phyloP scores from a whole-genome alignment of 2,113 vertebrate genomes.

The Pelusios castaneus region DNA sequence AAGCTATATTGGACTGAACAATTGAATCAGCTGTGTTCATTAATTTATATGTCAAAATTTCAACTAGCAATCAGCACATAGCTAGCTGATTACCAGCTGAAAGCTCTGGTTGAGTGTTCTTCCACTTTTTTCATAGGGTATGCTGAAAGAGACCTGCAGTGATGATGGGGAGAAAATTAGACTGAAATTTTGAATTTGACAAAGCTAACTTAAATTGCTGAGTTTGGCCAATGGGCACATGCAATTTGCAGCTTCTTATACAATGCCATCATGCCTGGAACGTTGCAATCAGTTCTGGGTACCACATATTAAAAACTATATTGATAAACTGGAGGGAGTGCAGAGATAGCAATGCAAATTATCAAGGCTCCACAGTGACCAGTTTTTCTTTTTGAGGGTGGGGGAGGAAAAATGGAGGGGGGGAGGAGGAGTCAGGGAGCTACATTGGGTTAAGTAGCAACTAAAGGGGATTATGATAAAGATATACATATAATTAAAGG shows the following conservation, averaged over 20 bases:
- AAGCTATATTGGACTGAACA: neutral
- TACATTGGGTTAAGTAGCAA: neutral
- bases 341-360: neutral
- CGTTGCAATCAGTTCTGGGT: neutral
- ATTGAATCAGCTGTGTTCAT: neutral
- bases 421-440: neutral
- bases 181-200: neutral
- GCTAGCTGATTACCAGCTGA: neutral
- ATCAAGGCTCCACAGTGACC: neutral
- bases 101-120: neutral
- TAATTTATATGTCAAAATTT: neutral
- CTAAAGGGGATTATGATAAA: neutral
- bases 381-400: neutral
- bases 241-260: neutral
- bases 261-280: accelerated
- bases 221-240: neutral
- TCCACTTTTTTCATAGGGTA: neutral
- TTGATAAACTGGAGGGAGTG: accelerated
- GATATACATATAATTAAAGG: accelerated
- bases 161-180: neutral
- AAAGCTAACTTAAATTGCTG: neutral
- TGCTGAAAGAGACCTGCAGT: neutral
- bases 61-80: neutral
- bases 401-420: neutral
- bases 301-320: accelerated